Base-by-base conservation (phyloP, 2,888 invertebrate genomes). In the Acronicta psi region DNA sequence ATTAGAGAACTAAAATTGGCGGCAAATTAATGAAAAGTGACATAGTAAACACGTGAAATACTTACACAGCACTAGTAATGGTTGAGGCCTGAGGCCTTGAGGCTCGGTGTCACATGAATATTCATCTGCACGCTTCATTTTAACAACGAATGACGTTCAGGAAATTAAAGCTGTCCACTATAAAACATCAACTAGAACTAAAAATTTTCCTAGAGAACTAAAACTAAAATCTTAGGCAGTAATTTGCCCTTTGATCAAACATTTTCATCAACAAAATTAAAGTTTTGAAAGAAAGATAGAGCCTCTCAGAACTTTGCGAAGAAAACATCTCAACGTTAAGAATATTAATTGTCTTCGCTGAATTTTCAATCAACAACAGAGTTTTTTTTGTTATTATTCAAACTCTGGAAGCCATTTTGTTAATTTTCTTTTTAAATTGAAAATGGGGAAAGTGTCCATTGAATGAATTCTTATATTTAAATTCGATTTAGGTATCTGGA, bases 281-380 rank as follows among this genome's bases (percentile, higher is more conserved):
- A 43, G 2, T 53, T 54, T 37, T 1, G 1, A 25, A 59, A 42
- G 14, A 50, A 41, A 2, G 8, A 43, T 34, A 38, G 25, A 44
- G 9, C 7, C 31, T 55, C 37, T 52, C 10, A 53, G 43, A 43
- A 41, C 25, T 58, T 57, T 8, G 2, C 40, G 36, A 52, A 51
- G 45, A 69, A 53, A 60, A 43, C 49, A 59, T 50, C 14, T 47
- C 14, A 54, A 46, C 38, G 23, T 55, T 52, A 54, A 62, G 50
- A 60, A 60, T 60, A 66, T 64, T 56, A 69, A 62, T 63, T 61
- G 63, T 46, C 51, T 57, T 49, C 42, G 40, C 37, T 45, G 37
- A 55, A 50, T 50, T 62, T 71, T 61, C 52, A 57, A 46, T 50
- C 45, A 43, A 59, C 20, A 49, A 13, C 34, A 14, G 14, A 36